Conservation (phyloP, 2,888 invertebrate species). For the Lasioglossum marginatum region DNA sequence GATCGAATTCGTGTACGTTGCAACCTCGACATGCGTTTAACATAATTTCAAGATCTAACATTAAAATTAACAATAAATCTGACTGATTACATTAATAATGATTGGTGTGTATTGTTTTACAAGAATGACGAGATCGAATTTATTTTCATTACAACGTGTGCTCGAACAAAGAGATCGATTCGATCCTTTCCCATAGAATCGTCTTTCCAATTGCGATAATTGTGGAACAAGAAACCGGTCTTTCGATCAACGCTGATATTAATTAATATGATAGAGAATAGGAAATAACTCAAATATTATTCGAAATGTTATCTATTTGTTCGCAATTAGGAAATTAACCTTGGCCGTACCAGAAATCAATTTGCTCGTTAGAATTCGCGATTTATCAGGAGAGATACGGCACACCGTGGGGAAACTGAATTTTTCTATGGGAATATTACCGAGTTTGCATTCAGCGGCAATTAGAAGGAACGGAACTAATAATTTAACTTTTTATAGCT, state of each 20-base stretch:
- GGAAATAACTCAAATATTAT: background rate
- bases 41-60: too few species aligned
- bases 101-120: background rate
- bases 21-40: background rate
- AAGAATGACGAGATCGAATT: background rate
- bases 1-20: background rate
- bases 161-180: background rate
- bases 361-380: background rate
- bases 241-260: background rate
- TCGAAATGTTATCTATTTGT: background rate
- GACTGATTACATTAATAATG: background rate
- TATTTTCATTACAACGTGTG: background rate
- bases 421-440: constrained; percentile 5
- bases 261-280: background rate
- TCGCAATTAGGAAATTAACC: background rate
- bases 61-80: too few species aligned
- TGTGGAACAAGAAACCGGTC: background rate
- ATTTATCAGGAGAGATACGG: background rate
- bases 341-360: background rate
- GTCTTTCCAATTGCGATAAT: background rate
- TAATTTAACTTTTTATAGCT: constrained; percentile 4
- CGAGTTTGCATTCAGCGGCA: background rate
- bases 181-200: background rate
- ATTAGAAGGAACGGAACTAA: constrained; percentile 18
- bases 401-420: background rate